phyloP scores from a whole-genome alignment of 2,888 invertebrate genomes.

The Drosophila basisetae region DNA sequence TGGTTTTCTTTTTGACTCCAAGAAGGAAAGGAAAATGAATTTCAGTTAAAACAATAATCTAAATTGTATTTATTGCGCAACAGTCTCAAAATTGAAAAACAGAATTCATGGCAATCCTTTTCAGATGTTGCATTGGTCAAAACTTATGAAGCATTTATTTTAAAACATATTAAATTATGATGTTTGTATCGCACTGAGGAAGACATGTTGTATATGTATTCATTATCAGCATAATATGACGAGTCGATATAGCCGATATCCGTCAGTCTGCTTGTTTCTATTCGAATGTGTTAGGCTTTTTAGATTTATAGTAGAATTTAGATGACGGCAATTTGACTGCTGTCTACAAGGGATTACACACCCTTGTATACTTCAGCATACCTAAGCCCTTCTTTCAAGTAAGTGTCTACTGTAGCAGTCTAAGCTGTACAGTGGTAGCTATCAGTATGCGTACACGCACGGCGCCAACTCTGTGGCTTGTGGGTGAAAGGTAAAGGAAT shows the following conservation, averaged over 20 bases:
- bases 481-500: constrained; percentile 3
- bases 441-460: constrained; percentile 4
- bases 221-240: too few relatives aligned
- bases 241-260: too few relatives aligned
- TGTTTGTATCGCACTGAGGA: too few relatives aligned
- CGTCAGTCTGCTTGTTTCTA: too few relatives aligned
- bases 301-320: neutral
- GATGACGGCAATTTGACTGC: neutral
- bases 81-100: too few relatives aligned
- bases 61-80: too few relatives aligned
- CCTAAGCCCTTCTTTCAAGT: neutral
- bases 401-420: neutral
- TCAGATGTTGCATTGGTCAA: too few relatives aligned
- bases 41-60: too few relatives aligned
- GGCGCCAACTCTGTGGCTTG: constrained; percentile 17
- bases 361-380: neutral
- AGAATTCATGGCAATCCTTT: too few relatives aligned
- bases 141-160: too few relatives aligned
- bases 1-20: neutral
- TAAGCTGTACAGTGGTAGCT: neutral
- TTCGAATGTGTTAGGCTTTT: neutral
- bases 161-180: too few relatives aligned
- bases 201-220: too few relatives aligned
- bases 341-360: neutral
- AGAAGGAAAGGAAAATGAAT: neutral